Evolutionary conservation across 2,888 invertebrate genomes (phyloP).

Genomic region (Phytoseiulus persimilis): DNA sequence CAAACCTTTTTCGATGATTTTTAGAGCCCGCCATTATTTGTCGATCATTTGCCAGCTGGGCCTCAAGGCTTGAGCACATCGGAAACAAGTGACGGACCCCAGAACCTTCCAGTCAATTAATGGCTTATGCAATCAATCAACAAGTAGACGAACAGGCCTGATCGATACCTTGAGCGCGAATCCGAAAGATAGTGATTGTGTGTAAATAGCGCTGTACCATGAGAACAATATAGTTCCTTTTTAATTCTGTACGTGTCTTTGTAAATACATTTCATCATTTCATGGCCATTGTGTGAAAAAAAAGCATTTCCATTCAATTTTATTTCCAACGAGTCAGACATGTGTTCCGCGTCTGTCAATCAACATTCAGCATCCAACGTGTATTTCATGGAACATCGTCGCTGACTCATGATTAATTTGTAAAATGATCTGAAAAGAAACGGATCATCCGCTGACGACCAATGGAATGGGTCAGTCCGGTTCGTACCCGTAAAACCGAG

Average conservation of each 20-base stretch:
- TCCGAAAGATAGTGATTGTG: not conserved
- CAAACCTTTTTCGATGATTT: not conserved
- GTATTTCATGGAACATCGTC: not conserved
- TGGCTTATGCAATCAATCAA: not conserved
- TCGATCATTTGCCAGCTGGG: not conserved
- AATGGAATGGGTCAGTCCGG: too few species aligned
- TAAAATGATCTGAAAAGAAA: not conserved
- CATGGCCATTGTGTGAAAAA: not conserved
- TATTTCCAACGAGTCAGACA: not conserved
- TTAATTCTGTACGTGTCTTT: not conserved
- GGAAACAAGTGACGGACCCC: not conserved
- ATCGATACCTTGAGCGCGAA: not conserved
- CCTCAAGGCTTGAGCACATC: not conserved
- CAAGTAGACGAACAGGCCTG: not conserved
- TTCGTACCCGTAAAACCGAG: too few species aligned
- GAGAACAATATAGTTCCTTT: not conserved
- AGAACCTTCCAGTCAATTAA: too few species aligned
- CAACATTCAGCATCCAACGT: not conserved
- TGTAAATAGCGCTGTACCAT: conserved; percentile 5
- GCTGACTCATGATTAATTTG: not conserved
- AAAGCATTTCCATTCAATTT: not conserved
- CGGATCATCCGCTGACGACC: not conserved
- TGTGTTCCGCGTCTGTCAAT: not conserved
- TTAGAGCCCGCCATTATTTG: not conserved
- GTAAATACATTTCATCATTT: not conserved